Base-by-base conservation (phyloP, 2,113 vertebrate genomes). In the Neolamprologus cancellatus region DNA sequence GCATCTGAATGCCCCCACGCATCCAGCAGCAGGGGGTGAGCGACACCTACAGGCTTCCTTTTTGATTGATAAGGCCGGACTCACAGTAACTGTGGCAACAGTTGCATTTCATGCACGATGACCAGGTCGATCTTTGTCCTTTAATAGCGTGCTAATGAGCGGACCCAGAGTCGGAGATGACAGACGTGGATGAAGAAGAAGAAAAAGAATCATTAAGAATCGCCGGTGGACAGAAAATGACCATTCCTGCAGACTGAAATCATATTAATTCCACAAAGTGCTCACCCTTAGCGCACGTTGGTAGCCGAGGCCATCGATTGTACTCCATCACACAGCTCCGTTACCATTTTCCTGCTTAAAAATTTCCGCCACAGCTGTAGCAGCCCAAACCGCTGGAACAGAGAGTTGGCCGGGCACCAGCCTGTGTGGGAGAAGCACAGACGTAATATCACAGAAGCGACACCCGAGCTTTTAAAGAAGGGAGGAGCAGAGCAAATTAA, bases 31-130 rank as follows among this genome's bases (percentile, higher is more conserved):
- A 25, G 52, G 80, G 25, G 39, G 18, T 44, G 32, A 78, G 87
- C 48, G 80, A 90, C 90, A 90, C 89, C 88, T 91, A 86, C 88
- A 87, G 84, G 89, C 85, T 28, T 28, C 50, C 41, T 8, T 36
- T 84, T 87, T 84, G 84, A 88, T 79, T 80, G 82, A 88, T 84
- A 6, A 44, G 74, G 66, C 76, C 69, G 55, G 66, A 61, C 76
- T 86, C 54, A 3, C 3, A n/a, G 92, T 88, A 84, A 74, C 88
- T 76, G 55, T 83, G 71, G 90, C 78, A 92, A 94, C 84, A 39
- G 46, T 46, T 55, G 79, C 71, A 78, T 48, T 83, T 78, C 50
- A 44, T 11, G 32, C 81, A 64, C 4, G 69, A 84, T 5, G 50
- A 30, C 44, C 7, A 2, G 61, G 54, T 50, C 53, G 3, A 36